phyloP scores from a whole-genome alignment of 1,140 invertebrate species.

The Carposina sasakii region DNA sequence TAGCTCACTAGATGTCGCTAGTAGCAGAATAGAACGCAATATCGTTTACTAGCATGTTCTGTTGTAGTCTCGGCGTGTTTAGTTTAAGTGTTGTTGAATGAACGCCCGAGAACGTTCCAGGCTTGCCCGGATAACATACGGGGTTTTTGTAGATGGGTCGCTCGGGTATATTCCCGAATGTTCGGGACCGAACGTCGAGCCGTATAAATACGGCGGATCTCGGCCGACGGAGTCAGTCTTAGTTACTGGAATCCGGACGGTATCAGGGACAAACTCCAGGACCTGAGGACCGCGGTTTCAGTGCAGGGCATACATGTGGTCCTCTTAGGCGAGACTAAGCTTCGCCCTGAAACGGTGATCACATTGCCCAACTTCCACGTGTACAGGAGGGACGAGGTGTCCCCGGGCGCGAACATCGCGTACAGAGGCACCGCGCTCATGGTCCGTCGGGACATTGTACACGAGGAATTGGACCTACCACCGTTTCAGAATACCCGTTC shows the following conservation, averaged over 20 bases:
- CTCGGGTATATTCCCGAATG: no score
- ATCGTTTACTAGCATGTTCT: no score
- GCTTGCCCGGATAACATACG: no score
- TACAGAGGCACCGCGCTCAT: constrained; percentile 4
- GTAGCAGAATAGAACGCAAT: no score
- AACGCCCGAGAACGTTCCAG: no score
- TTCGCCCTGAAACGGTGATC: background rate
- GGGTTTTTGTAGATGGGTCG: no score
- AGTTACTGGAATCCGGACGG: constrained; percentile 14
- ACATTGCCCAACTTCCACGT: constrained; percentile 2
- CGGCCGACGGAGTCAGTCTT: no score
- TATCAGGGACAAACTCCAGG: background rate
- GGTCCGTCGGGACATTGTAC: constrained; percentile 1
- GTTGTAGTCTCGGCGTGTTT: no score
- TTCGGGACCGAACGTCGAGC: no score
- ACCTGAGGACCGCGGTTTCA: background rate
- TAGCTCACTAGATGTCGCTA: no score
- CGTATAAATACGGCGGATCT: no score
- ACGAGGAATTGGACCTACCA: background rate
- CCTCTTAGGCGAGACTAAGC: constrained; percentile 3
- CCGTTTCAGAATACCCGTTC: background rate
- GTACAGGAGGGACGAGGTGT: constrained; percentile 6
- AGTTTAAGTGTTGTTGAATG: no score
- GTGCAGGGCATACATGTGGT: constrained; percentile 4
- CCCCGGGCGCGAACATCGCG: background rate